Evolutionary conservation across 1,140 invertebrate species (phyloP).

Genomic region (Sarcophaga bullata): DNA sequence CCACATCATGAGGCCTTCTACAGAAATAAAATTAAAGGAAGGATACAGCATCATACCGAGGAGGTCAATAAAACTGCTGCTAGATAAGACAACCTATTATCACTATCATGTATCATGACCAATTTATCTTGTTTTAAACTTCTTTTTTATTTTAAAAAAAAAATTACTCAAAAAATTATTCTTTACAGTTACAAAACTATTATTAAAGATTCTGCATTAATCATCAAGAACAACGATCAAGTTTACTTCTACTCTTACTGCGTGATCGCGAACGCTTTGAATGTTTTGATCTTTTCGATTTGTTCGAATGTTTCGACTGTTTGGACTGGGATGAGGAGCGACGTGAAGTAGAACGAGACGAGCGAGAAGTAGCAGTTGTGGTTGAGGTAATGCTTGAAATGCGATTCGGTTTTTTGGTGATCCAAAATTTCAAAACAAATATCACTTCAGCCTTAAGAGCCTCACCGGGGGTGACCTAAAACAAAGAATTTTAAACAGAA

Average conservation of each 20-base stretch:
- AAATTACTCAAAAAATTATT: background rate
- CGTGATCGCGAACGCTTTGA: constrained; percentile 24
- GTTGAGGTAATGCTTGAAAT: constrained; percentile 54
- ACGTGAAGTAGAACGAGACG: constrained; percentile 50
- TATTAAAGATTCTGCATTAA: background rate
- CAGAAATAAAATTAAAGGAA: too few species aligned
- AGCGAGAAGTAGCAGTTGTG: constrained; percentile 48
- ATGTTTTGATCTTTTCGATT: constrained; percentile 18
- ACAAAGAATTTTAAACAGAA: background rate
- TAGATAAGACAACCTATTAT: too few species aligned
- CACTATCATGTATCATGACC: too few species aligned
- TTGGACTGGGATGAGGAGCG: constrained; percentile 48
- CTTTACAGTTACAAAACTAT: background rate
- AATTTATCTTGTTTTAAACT: too few species aligned
- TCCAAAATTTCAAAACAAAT: constrained; percentile 74
- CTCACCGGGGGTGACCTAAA: constrained; percentile 71
- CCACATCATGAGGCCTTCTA: too few species aligned
- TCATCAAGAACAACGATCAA: constrained; percentile 8
- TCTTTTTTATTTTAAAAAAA: background rate
- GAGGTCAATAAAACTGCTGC: too few species aligned
- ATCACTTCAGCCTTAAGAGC: constrained; percentile 73
- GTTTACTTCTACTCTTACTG: background rate
- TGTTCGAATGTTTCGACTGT: constrained; percentile 44
- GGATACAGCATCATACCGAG: too few species aligned
- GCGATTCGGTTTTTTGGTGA: constrained; percentile 73